A percentile compares a stretch with the other conserved stretches of the same genome.
Evolutionary conservation across 2,888 invertebrate species (phyloP).

Genomic region (Gisinianus flammeolus): DNA sequence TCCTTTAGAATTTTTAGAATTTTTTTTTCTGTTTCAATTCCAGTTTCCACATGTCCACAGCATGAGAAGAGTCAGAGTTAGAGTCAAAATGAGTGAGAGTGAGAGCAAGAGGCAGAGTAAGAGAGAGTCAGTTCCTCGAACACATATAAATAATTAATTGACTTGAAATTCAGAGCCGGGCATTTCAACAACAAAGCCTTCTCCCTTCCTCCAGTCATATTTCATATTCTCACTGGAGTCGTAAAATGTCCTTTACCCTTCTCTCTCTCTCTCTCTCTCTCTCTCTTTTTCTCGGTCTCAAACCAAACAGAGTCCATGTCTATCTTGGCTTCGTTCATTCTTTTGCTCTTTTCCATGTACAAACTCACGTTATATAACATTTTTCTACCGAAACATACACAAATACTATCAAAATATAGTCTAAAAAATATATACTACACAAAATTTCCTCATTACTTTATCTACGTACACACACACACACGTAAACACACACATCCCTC

Average conservation of each 20-base stretch:
- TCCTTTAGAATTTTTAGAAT: no score
- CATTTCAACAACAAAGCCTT: conserved; percentile 1
- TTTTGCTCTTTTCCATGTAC: no score
- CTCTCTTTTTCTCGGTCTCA: background rate
- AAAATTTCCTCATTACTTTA: no score
- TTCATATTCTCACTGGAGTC: conserved; percentile 15
- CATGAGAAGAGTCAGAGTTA: background rate
- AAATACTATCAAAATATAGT: no score
- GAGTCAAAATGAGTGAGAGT: background rate
- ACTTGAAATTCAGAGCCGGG: conserved; percentile 3
- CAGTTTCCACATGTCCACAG: background rate
- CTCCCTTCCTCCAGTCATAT: conserved; percentile 8
- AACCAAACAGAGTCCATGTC: background rate
- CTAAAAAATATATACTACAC: no score
- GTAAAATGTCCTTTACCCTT: conserved; percentile 7
- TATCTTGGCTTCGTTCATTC: no score
- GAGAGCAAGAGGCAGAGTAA: background rate
- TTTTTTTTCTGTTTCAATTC: no score
- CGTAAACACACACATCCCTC: no score
- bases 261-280: background rate
- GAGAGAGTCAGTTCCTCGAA: background rate
- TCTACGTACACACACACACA: no score
- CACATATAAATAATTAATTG: conserved; percentile 18
- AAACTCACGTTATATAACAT: no score
- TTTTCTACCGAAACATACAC: no score